Conservation (phyloP, 1,140 invertebrate species). For the Pararge aegeria region DNA sequence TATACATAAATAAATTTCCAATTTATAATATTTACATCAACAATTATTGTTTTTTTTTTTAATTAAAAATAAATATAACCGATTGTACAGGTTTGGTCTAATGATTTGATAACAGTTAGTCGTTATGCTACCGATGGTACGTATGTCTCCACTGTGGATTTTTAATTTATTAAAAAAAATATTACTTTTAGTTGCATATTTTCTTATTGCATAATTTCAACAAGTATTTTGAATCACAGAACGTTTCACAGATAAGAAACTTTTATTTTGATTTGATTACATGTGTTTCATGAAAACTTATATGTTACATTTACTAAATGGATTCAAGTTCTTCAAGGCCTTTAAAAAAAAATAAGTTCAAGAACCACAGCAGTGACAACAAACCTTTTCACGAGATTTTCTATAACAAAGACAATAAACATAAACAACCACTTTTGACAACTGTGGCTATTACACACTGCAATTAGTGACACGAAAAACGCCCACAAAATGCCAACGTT, state of each 20-base stretch:
- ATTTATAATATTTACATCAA: slow-evolving; percentile 21
- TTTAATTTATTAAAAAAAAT: too few species aligned
- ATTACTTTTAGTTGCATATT: too few species aligned
- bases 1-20: slow-evolving; percentile 8
- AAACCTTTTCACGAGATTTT: not conserved
- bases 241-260: too few species aligned
- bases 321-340: not conserved
- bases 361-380: not conserved
- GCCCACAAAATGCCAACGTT: not conserved
- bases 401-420: not conserved
- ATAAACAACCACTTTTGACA: not conserved
- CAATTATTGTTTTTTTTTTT: slow-evolving; percentile 10
- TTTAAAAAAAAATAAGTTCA: not conserved
- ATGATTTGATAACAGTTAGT: slow-evolving; percentile 2
- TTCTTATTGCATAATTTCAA: too few species aligned
- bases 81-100: slow-evolving; percentile 19
- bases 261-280: too few species aligned
- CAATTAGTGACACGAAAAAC: not conserved
- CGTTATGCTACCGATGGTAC: not conserved
- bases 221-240: too few species aligned
- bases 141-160: not conserved
- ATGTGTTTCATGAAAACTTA: too few species aligned
- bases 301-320: too few species aligned
- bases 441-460: not conserved
- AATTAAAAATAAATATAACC: slow-evolving; percentile 15